Evolutionary conservation across 2,797 vertebrate species (phyloP), one percentile per base, ranked within the genome.

Genomic region (Jordanella pulchra): DNA sequence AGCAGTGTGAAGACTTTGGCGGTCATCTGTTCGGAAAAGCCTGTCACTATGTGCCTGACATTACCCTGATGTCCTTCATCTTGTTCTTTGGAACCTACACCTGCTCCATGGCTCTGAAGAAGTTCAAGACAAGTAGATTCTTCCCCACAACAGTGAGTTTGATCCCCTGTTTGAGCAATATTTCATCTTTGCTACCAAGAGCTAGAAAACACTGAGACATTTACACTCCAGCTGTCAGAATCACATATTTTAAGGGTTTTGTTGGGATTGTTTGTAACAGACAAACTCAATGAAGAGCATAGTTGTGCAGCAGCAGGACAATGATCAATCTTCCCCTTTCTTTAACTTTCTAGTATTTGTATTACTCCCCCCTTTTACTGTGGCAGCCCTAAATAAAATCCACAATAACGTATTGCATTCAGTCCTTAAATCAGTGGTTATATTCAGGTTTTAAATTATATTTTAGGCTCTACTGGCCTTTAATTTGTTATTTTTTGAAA

Each of bases 21-120:
- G 98, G 98, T 0, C 14, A 48, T 0, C 93, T 98, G 42, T 79
- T 93, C 17, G 97, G 98, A 61, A 94, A 92, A 61, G 88, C 85
- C 69, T 99, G 98, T 27, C 72, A 69, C 32, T 99, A 92, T 0
- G 95, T 99, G 82, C 97, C 97, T 67, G 98, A 99, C 90, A 96
- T 99, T 93, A 96, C 97, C 17, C 95, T 99, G 75, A 99, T 99
- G 96, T 99, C 97, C 66, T 96, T 97, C 85, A 99, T 99, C 86
- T 92, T 99, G 79, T 99, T 99, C 91, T 86, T 99, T 47, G 97
- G 97, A 78, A 99, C 97, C 69, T 99, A 99, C 89, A 92, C 96
- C 72, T 97, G 96, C 85, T 99, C 97, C 70, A 99, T 97, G 97
- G 94, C 94, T 75, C 93, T 99, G 90, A 99, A 99, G 94, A 95